phyloP scores from a whole-genome alignment of 2,888 invertebrate genomes.

The Chelonus formosanus region DNA sequence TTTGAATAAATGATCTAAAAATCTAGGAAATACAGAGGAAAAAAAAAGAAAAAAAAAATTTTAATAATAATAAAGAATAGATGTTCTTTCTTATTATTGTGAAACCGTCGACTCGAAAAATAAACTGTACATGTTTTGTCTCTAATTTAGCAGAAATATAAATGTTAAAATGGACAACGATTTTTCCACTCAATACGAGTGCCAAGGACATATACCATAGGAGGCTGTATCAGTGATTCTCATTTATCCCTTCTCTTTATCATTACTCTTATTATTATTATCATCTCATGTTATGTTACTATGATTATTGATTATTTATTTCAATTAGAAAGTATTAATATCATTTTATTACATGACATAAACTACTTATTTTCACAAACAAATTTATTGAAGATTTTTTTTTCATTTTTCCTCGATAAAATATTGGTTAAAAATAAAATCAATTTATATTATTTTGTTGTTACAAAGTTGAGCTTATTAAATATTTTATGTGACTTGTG shows the following conservation, averaged over 20 bases:
- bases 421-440: too few species aligned
- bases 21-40: slow-evolving; percentile 22
- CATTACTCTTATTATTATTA: too few species aligned
- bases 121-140: slow-evolving; percentile 38
- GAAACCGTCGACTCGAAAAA: slow-evolving; percentile 48
- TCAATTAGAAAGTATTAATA: background rate
- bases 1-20: slow-evolving; percentile 44
- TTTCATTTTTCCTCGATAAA: too few species aligned
- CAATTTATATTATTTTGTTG: too few species aligned
- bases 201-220: slow-evolving; percentile 56
- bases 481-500: too few species aligned
- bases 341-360: background rate
- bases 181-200: slow-evolving; percentile 46
- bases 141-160: slow-evolving; percentile 31
- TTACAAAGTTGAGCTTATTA: too few species aligned
- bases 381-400: too few species aligned
- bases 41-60: too few species aligned
- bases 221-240: slow-evolving; percentile 49
- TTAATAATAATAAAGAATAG: too few species aligned
- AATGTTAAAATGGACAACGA: slow-evolving; percentile 44
- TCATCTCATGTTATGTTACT: slow-evolving; percentile 23
- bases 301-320: background rate
- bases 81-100: slow-evolving; percentile 54
- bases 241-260: slow-evolving; percentile 11
- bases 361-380: too few species aligned